Evolutionary conservation across 1,140 invertebrate species (phyloP).

Genomic region (Drosophila santomea): DNA sequence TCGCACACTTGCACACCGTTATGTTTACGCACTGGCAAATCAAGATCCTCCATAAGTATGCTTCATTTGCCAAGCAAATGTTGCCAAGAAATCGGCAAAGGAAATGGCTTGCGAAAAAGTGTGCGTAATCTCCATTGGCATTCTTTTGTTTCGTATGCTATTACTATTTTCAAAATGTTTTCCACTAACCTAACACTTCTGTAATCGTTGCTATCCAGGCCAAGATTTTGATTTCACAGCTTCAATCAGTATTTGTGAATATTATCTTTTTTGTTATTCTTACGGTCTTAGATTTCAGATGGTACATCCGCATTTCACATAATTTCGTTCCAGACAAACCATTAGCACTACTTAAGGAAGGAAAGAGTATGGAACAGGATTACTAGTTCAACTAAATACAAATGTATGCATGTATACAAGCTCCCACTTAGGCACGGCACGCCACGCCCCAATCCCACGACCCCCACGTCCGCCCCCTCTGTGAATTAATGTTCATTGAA

Average conservation of each 20-base stretch:
- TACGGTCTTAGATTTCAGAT: neutral
- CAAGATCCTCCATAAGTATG: constrained; percentile 78
- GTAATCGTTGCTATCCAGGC: too few species aligned
- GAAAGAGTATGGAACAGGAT: constrained; percentile 30
- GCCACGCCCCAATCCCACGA: constrained; percentile 23
- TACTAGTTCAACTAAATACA: constrained; percentile 70
- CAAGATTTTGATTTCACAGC: neutral
- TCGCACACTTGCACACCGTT: constrained; percentile 10
- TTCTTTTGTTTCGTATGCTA: neutral
- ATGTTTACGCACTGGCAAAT: constrained; percentile 76
- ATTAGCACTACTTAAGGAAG: constrained; percentile 6
- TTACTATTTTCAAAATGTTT: too few species aligned
- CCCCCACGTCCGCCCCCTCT: neutral
- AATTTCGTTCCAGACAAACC: constrained; percentile 17
- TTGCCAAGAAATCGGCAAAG: constrained; percentile 11
- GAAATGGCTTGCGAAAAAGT: neutral
- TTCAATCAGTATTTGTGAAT: too few species aligned
- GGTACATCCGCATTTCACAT: constrained; percentile 4
- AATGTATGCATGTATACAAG: constrained; percentile 78
- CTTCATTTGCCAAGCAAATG: constrained; percentile 68
- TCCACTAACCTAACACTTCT: too few species aligned
- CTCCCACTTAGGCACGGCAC: constrained; percentile 71
- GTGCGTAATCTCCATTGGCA: constrained; percentile 3
- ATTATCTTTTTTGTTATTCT: too few species aligned
- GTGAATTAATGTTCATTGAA: constrained; percentile 83